Evolutionary conservation across 2,797 vertebrate species (phyloP).

Genomic region (Gadopsis marmoratus): DNA sequence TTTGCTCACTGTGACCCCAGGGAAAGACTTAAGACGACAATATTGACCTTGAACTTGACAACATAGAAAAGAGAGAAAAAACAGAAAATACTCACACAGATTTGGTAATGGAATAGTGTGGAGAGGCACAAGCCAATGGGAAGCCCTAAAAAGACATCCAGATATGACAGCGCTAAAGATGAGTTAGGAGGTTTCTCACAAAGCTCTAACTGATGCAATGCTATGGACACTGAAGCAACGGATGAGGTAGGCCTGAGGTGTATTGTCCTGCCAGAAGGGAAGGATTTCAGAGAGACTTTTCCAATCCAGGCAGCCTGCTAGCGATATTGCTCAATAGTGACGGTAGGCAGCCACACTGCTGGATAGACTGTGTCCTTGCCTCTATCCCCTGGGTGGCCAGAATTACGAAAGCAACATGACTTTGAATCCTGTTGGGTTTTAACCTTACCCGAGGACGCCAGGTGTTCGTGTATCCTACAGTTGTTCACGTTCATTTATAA

Average conservation of each 20-base stretch:
- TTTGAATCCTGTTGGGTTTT: slow-evolving; percentile 67
- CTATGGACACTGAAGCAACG: slow-evolving; percentile 42
- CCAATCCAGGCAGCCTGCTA: slow-evolving; percentile 26
- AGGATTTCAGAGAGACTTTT: slow-evolving; percentile 41
- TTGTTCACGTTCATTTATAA: slow-evolving; percentile 74
- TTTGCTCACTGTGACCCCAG: slow-evolving; percentile 62
- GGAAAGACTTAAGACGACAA: slow-evolving; percentile 56
- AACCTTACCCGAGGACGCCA: slow-evolving; percentile 67
- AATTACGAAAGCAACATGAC: slow-evolving; percentile 65
- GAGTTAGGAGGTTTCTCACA: slow-evolving; percentile 41
- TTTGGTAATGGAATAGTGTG: slow-evolving; percentile 17
- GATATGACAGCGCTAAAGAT: slow-evolving; percentile 33
- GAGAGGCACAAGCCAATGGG: slow-evolving; percentile 19
- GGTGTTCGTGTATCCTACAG: slow-evolving; percentile 54
- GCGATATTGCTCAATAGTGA: slow-evolving; percentile 15
- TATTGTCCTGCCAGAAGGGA: slow-evolving; percentile 36
- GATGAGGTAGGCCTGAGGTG: slow-evolving; percentile 43
- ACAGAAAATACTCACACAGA: neutral
- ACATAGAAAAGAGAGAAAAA: slow-evolving; percentile 10
- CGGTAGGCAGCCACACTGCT: slow-evolving; percentile 2
- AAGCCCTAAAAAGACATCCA: slow-evolving; percentile 33
- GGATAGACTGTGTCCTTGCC: slow-evolving; percentile 45
- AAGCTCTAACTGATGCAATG: slow-evolving; percentile 53
- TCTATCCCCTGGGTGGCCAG: slow-evolving; percentile 40
- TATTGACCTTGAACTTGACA: slow-evolving; percentile 59